phyloP scores from a whole-genome alignment of 2,888 invertebrate genomes.

The Diogma glabrata region DNA sequence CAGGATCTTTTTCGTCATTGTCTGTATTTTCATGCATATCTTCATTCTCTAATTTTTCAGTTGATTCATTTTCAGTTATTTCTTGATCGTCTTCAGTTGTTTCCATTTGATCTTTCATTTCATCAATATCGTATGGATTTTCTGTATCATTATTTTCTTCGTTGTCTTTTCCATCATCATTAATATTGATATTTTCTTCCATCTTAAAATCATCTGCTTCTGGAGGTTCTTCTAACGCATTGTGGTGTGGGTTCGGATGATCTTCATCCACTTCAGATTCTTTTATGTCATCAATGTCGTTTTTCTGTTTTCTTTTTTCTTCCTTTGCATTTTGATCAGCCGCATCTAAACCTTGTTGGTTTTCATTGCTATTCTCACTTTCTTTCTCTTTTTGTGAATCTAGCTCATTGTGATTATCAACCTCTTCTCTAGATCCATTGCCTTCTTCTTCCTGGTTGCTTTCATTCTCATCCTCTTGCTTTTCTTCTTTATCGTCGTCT shows the following conservation, averaged over 20 bases:
- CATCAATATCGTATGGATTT: constrained; percentile 78
- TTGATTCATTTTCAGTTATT: constrained; percentile 37
- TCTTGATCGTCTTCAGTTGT: constrained; percentile 30
- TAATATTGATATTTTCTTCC: constrained; percentile 75
- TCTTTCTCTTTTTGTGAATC: constrained; percentile 41
- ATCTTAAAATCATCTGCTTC: constrained; percentile 81
- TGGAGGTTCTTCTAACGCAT: constrained; percentile 60
- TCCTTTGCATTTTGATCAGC: constrained; percentile 25
- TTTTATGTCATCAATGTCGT: constrained; percentile 74
- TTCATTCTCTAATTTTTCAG: constrained; percentile 39
- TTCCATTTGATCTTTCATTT: constrained; percentile 50
- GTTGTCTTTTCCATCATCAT: constrained; percentile 51
- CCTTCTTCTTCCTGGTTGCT: constrained; percentile 48
- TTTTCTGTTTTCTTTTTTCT: constrained; percentile 39
- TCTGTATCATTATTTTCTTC: constrained; percentile 48
- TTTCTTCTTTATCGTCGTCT: constrained; percentile 66
- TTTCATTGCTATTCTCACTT: constrained; percentile 41
- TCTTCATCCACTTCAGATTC: constrained; percentile 69
- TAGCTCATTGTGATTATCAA: constrained; percentile 40
- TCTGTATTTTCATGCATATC: constrained; percentile 44
- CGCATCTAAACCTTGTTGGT: constrained; percentile 36
- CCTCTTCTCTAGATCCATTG: constrained; percentile 67
- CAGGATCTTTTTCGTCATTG: constrained; percentile 38
- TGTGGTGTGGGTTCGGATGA: constrained; percentile 69
- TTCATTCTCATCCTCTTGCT: constrained; percentile 42